Evolutionary conservation across 2,797 vertebrate species (phyloP).

Genomic region (Coregonus sp.): DNA sequence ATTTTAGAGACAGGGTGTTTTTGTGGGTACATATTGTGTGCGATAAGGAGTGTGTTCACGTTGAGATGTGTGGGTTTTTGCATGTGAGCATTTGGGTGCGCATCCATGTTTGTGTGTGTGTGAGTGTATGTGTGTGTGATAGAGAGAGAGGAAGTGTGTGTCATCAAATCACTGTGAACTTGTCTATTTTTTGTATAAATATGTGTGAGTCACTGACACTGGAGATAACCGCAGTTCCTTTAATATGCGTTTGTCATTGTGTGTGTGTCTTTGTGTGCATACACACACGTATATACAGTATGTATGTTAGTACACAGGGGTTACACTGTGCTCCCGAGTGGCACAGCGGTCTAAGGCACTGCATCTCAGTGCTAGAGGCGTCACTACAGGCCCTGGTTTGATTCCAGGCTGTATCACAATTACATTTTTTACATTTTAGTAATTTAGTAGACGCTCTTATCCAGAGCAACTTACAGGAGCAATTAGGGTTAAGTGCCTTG

Average conservation of each 20-base stretch:
- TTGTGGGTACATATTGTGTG: neutral
- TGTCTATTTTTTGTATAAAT: too few species aligned
- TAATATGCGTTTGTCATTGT: neutral
- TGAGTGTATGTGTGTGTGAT: neutral
- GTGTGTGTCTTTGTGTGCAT: neutral
- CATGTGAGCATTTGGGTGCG: neutral
- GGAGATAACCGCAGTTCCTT: neutral
- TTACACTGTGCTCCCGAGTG: neutral
- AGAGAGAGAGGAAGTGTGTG: too few species aligned
- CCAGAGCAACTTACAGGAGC: too few species aligned
- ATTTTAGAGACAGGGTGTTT: neutral
- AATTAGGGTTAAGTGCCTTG: too few species aligned
- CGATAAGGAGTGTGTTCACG: neutral
- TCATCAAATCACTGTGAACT: too few species aligned
- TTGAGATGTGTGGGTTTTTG: neutral
- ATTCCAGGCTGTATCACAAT: too few species aligned
- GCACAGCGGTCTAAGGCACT: too few species aligned
- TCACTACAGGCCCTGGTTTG: too few species aligned
- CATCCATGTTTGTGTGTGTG: neutral
- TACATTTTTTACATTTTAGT: too few species aligned
- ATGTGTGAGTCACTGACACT: neutral
- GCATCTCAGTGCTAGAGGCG: too few species aligned
- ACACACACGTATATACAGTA: too few species aligned
- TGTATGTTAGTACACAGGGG: conserved; percentile 13
- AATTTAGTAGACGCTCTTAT: too few species aligned